Evolutionary conservation across 2,888 invertebrate genomes (phyloP).

Genomic region (Nemapogon koenigi): DNA sequence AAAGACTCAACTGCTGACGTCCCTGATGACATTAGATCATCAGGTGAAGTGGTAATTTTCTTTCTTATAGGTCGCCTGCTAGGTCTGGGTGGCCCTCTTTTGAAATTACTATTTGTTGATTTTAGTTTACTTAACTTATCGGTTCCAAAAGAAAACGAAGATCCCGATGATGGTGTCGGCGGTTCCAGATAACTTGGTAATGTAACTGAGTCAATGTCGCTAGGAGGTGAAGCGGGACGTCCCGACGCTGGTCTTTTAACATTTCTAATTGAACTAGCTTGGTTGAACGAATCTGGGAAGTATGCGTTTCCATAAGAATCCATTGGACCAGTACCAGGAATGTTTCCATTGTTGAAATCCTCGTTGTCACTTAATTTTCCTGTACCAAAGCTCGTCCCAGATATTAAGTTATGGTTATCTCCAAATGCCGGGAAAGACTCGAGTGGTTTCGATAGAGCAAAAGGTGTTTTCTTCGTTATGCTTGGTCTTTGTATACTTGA

Average conservation of each 20-base stretch:
- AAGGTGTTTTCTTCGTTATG: slow-evolving; percentile 35
- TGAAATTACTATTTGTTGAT: slow-evolving; percentile 32
- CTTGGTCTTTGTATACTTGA: slow-evolving; percentile 40
- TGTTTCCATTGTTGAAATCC: slow-evolving; percentile 23
- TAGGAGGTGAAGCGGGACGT: slow-evolving; percentile 26
- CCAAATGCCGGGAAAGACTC: slow-evolving; percentile 35
- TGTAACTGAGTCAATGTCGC: slow-evolving; percentile 35
- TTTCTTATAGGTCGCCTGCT: slow-evolving; percentile 49
- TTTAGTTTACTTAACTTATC: slow-evolving; percentile 41
- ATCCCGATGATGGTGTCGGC: slow-evolving; percentile 43
- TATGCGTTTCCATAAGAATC: slow-evolving; percentile 54
- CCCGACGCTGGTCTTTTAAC: slow-evolving; percentile 35
- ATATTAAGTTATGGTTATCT: slow-evolving; percentile 42
- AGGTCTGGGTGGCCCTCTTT: slow-evolving; percentile 42
- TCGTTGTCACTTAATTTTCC: slow-evolving; percentile 37
- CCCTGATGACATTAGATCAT: slow-evolving; percentile 48
- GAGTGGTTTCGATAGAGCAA: slow-evolving; percentile 34
- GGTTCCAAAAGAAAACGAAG: slow-evolving; percentile 38
- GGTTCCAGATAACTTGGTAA: slow-evolving; percentile 57
- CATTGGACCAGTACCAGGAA: slow-evolving; percentile 29
- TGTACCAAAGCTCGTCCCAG: slow-evolving; percentile 36
- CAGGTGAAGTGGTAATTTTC: slow-evolving; percentile 42
- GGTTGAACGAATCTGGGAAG: slow-evolving; percentile 50
- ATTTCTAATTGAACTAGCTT: slow-evolving; percentile 44
- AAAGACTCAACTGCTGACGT: slow-evolving; percentile 41